phyloP scores from a whole-genome alignment of 2,888 invertebrate genomes.

The Lamellibrachia columna region DNA sequence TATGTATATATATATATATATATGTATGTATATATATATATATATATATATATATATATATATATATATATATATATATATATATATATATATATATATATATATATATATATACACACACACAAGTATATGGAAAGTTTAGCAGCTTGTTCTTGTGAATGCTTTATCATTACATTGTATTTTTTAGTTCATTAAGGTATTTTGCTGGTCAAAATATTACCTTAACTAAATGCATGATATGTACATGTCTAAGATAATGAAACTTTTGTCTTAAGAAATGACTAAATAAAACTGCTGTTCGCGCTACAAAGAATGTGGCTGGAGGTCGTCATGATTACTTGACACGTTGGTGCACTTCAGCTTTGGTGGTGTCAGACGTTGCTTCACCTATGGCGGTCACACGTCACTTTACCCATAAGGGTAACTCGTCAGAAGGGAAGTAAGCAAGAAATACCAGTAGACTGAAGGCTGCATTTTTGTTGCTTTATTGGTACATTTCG shows the following conservation, averaged over 20 bases:
- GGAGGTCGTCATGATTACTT: neutral
- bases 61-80: too few species aligned
- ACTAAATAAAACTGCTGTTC: neutral
- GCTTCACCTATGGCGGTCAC: neutral
- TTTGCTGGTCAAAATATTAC: slow-evolving; percentile 10
- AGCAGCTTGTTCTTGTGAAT: too few species aligned
- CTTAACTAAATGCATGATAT: neutral
- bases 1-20: too few species aligned
- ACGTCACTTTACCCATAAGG: neutral
- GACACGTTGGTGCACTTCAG: neutral
- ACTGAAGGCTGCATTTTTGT: neutral
- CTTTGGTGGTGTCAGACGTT: neutral
- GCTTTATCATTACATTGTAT: neutral
- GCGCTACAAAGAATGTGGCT: neutral
- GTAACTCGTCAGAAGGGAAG: neutral
- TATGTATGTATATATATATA: too few species aligned
- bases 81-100: too few species aligned
- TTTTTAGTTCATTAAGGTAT: neutral
- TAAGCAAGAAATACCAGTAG: neutral
- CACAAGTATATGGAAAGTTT: too few species aligned
- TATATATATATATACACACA: too few species aligned
- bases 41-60: too few species aligned
- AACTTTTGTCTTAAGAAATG: neutral
- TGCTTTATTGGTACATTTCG: neutral
- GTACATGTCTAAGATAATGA: neutral